These are phyloP conservation scores for Samia ricini DNA, from an alignment of 1,140 invertebrate genomes.

Conservation along the genomic window DNA sequence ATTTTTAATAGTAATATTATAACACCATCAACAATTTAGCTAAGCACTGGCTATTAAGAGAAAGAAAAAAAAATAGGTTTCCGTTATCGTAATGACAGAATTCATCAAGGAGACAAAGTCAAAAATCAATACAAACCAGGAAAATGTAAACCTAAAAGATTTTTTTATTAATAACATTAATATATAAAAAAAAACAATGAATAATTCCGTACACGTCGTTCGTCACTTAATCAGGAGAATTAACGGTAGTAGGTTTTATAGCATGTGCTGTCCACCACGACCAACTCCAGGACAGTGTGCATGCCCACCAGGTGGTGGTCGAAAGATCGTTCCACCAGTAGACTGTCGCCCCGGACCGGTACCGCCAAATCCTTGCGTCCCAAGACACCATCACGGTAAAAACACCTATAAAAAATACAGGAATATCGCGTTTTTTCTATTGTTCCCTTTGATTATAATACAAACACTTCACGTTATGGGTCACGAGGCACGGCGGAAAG, in stretches of 20 bases:
- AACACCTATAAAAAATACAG: slow-evolving; percentile 55
- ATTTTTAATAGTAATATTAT: too few species aligned
- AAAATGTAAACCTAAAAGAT: slow-evolving; percentile 1
- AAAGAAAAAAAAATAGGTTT: not conserved
- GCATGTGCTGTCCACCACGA: slow-evolving; percentile 42
- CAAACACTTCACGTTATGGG: slow-evolving; percentile 37
- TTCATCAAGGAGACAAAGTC: not conserved
- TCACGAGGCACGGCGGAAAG: slow-evolving; percentile 34
- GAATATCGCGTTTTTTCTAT: slow-evolving; percentile 44
- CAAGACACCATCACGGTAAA: slow-evolving; percentile 42
- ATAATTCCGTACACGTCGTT: not conserved
- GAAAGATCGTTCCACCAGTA: slow-evolving; percentile 33
- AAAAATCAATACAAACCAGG: not conserved
- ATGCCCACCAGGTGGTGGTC: slow-evolving; percentile 23
- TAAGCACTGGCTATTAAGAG: too few species aligned
- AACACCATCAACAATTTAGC: too few species aligned
- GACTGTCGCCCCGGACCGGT: slow-evolving; percentile 40
- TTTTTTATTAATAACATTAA: not conserved
- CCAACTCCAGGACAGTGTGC: slow-evolving; percentile 21
- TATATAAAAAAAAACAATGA: not conserved
- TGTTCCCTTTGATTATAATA: slow-evolving; percentile 49
- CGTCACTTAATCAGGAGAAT: not conserved
- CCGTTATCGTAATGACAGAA: not conserved
- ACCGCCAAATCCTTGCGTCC: slow-evolving; percentile 56
- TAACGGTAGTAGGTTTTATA: slow-evolving; percentile 17